These are phyloP conservation scores for Prunella strophiata DNA, from an alignment of 2,797 vertebrate genomes.

Conservation along the genomic window DNA sequence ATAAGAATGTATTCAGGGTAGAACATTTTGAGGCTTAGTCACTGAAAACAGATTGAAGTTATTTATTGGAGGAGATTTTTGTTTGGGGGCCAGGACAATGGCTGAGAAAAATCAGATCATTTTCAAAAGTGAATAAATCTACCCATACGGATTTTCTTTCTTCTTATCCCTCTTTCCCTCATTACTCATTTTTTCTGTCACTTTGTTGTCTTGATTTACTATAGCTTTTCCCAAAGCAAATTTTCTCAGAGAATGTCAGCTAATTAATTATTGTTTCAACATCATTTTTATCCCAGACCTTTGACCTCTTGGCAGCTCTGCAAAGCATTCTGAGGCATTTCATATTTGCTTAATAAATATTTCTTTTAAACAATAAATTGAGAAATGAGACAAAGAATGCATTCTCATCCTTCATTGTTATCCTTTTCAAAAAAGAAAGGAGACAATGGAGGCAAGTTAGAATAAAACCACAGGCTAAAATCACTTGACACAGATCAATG, in stretches of 20 bases:
- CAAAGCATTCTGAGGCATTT: constrained; percentile 46
- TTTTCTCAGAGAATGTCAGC: constrained; percentile 61
- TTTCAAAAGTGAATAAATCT: constrained; percentile 52
- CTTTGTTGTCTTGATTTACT: constrained; percentile 40
- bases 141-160: not conserved
- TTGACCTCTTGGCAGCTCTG: constrained; percentile 62
- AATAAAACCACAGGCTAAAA: not conserved
- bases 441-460: not conserved
- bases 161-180: constrained; percentile 21
- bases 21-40: constrained; percentile 69
- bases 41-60: constrained; percentile 64
- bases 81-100: constrained; percentile 41
- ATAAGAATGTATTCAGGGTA: constrained; percentile 60
- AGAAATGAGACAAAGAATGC: not conserved
- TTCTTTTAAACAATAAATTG: constrained; percentile 56
- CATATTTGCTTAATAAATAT: constrained; percentile 55
- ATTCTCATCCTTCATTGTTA: not conserved
- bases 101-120: constrained; percentile 40
- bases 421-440: not conserved
- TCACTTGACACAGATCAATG: not conserved
- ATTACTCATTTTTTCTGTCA: constrained; percentile 60
- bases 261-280: constrained; percentile 75
- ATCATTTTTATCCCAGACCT: constrained; percentile 61
- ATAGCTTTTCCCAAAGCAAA: constrained; percentile 61
- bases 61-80: constrained; percentile 58